Conservation (phyloP, 2,113 vertebrate species). For the Sceloporus tristichus region DNA sequence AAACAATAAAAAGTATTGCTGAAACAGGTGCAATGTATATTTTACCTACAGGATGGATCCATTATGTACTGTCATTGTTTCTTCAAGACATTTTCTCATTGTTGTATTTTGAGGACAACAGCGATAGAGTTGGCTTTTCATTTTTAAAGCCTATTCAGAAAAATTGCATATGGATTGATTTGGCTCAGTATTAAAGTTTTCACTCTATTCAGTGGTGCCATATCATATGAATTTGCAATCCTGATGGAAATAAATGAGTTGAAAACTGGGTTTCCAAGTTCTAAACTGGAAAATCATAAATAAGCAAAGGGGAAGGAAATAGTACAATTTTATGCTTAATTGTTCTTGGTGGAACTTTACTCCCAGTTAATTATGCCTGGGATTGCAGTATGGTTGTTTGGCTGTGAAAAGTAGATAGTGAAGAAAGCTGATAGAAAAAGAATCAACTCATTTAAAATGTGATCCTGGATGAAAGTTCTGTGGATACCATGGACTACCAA, state of each 20-base stretch:
- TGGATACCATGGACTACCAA: too few relatives aligned
- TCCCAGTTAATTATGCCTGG: too few relatives aligned
- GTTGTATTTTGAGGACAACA: conserved; percentile 40
- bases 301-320: conserved; percentile 11
- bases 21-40: background rate
- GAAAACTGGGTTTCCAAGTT: conserved; percentile 49
- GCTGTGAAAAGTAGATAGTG: too few relatives aligned
- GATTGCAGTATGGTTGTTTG: too few relatives aligned
- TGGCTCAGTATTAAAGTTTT: conserved; percentile 15
- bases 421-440: too few relatives aligned
- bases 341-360: too few relatives aligned
- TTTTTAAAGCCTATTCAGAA: conserved; percentile 31
- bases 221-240: conserved; percentile 36
- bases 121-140: conserved; percentile 22
- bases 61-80: conserved; percentile 46
- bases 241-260: conserved; percentile 24
- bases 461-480: too few relatives aligned
- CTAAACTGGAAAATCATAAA: conserved; percentile 43
- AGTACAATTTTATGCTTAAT: too few relatives aligned
- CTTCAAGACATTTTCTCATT: conserved; percentile 36
- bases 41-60: conserved; percentile 2
- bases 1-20: conserved; percentile 44
- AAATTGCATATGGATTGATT: conserved; percentile 45
- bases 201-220: conserved; percentile 42
- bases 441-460: too few relatives aligned